A percentile compares a stretch with the other conserved stretches of the same genome.
Evolutionary conservation across 2,888 invertebrate species (phyloP).

Genomic region (Eugnorisma glareosa): DNA sequence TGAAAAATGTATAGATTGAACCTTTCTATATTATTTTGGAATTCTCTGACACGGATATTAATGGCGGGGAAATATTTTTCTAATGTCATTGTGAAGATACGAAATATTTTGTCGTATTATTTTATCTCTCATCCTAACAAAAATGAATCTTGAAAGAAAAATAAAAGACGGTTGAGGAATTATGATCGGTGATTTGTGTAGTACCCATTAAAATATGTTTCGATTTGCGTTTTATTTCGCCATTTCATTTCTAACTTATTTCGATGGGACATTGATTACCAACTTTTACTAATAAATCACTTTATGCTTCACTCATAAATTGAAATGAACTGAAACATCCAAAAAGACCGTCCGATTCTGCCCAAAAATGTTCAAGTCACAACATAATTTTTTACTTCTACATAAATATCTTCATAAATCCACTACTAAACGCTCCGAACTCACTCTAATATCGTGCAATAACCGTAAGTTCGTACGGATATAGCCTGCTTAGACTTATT

Average conservation of each 20-base stretch:
- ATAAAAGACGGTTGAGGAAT: background rate
- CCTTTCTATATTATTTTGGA: background rate
- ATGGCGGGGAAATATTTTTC: background rate
- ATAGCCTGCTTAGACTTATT: slow-evolving; percentile 65
- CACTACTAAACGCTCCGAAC: slow-evolving; percentile 63
- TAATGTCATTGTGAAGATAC: background rate
- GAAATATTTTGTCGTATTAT: background rate
- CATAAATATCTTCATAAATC: slow-evolving; percentile 63
- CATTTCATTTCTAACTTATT: background rate
- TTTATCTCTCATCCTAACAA: background rate
- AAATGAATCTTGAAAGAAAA: too few species aligned
- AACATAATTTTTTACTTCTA: slow-evolving; percentile 62
- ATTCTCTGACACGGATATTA: background rate
- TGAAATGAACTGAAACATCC: background rate
- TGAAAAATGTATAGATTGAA: background rate
- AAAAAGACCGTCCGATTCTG: background rate
- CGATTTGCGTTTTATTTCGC: background rate
- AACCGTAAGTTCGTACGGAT: slow-evolving; percentile 75
- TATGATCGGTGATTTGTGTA: background rate
- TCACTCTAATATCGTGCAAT: slow-evolving; percentile 74
- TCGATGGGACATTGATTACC: background rate
- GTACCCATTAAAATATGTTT: background rate
- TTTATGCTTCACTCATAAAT: background rate
- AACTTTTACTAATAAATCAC: background rate
- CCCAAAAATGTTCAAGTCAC: slow-evolving; percentile 46